Evolutionary conservation across 2,888 invertebrate genomes (phyloP), one percentile per base, ranked within the genome.

Genomic region (Diabrotica balteata): DNA sequence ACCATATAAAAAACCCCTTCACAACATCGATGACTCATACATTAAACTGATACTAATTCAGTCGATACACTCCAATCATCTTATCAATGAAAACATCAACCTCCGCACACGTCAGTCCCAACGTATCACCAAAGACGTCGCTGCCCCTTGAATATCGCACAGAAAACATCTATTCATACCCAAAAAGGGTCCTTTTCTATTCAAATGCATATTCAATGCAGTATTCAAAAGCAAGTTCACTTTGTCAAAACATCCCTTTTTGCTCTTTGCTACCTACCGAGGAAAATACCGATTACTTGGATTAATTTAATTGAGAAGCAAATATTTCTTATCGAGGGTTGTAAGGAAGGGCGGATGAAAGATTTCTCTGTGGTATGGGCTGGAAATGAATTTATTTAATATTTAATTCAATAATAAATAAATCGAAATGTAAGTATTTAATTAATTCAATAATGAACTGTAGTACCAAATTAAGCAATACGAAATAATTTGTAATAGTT

Each of bases 21-120:
- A 9, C n/a, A 46, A 52, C 45, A 42, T 7, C n/a, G 22, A 44
- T 63, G 57, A 63, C 57, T 55, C 63, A 63, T 55, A 42, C 42
- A 47, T 49, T 44, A 42, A 45, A 55, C 55, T 63, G 22, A 57
- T 63, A 51, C 57, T 63, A 54, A 63, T 57, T 63, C 57, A 51
- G 22, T n/a, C 46, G 53, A 61, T 61, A 47, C 11, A 53, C 46
- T 51, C 46, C 45, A 61, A 61, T 45, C 57, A 43, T 51, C 50
- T 63, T 57, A 63, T 63, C 63, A 63, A 63, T 63, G 55, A 63
- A 63, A 47, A 55, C 55, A 63, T 63, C 63, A 63, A 55, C 55
- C 55, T 51, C 43, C 32, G n/a, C 46, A 51, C 63, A 63, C 63
- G 57, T 63, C 45, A 54, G 46, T 51, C 44, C 49, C 43, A 55